Percentiles rank a stretch among this genome's conserved stretches.
phyloP scores from a whole-genome alignment of 2,888 invertebrate species.

The Tholera decimalis region DNA sequence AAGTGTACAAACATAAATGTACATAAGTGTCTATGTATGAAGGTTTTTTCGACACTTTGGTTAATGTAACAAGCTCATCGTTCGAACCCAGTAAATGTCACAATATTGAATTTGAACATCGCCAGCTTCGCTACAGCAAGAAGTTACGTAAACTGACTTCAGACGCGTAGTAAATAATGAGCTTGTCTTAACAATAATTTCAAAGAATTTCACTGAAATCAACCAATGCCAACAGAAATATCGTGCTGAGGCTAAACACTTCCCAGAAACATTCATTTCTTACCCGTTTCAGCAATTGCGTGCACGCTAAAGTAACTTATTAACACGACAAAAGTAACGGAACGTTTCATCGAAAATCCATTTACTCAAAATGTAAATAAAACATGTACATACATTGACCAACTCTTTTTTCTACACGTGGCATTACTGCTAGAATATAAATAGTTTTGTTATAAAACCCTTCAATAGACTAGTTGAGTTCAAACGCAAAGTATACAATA shows the following conservation, averaged over 20 bases:
- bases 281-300: slow-evolving; percentile 70
- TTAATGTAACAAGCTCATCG: slow-evolving; percentile 4
- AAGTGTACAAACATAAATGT: slow-evolving; percentile 9
- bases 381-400: background rate
- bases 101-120: background rate
- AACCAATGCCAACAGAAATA: slow-evolving; percentile 36
- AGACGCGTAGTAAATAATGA: slow-evolving; percentile 17
- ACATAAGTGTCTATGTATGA: background rate
- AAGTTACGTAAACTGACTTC: background rate
- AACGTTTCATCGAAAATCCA: slow-evolving; percentile 34
- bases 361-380: slow-evolving; percentile 12
- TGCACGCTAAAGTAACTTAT: slow-evolving; percentile 67
- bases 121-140: background rate
- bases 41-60: slow-evolving; percentile 5
- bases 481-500: background rate
- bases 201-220: slow-evolving; percentile 23
- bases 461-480: background rate
- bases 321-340: slow-evolving; percentile 36
- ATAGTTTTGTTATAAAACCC: slow-evolving; percentile 1
- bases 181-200: slow-evolving; percentile 15
- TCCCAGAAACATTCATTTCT: slow-evolving; percentile 75
- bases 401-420: slow-evolving; percentile 3
- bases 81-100: slow-evolving; percentile 9
- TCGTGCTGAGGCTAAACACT: slow-evolving; percentile 62
- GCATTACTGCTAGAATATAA: background rate